Evolutionary conservation across 1,140 invertebrate species (phyloP), one percentile per base, ranked within the genome.

Genomic region (Microvelia longipes): DNA sequence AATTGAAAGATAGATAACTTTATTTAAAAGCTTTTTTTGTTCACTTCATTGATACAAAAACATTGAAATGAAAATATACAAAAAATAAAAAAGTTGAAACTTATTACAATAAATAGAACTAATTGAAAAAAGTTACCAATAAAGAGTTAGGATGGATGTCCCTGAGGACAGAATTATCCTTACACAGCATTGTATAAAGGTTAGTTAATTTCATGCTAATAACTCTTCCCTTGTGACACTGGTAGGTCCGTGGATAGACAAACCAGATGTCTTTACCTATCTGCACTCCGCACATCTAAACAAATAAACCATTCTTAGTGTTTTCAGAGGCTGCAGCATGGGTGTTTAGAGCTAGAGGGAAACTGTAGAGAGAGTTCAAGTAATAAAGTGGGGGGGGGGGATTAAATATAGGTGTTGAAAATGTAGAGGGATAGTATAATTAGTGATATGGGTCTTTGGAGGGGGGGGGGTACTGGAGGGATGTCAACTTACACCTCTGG

Each of bases 231-330:
- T 28, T n/a, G n/a, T 30, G 27, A 30, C 30, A 35, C 5, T 68
- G 30, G 1, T n/a, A n/a, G 13, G 24, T 68, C 29, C 1, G 19
- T 15, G 28, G 64, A 28, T 67, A 70, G 74, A 35, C 83, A 74
- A 1, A 73, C 71, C 80, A 5, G 76, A 79, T 61, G 77, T 76
- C 27, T 76, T 75, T 35, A 77, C 78, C 79, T 35, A 77, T 70
- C 66, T 77, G 73, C 13, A 83, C 69, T n/a, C 75, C 74, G 14
- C 71, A 73, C 29, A 75, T 63, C 73, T 75, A 28, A 14, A 71
- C 69, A 71, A 19, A 67, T 72, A 26, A 63, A 68, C 68, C 71
- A n/a, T n/a, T n/a, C n/a, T n/a, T n/a, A n/a, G n/a, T n/a, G n/a
- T n/a, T n/a, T n/a, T n/a, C n/a, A n/a, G n/a, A n/a, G n/a, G n/a